Percentiles rank a stretch among this genome's conserved stretches.
Conservation (phyloP, 2,888 invertebrate genomes). For the Diaperis boleti region DNA sequence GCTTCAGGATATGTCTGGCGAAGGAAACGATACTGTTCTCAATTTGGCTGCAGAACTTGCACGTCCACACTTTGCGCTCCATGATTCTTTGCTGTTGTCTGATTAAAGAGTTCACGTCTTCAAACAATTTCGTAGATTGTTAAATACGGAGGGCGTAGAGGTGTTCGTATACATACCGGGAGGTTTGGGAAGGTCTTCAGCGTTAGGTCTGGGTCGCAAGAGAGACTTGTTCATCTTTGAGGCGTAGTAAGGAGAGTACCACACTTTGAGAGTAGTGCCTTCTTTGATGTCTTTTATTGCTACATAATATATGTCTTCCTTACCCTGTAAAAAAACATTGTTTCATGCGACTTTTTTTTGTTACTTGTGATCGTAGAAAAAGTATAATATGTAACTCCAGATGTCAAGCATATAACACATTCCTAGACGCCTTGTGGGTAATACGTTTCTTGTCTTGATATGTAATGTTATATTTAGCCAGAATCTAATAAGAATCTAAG, state of each 20-base stretch:
- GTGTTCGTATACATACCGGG: slow-evolving; percentile 15
- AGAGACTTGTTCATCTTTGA: slow-evolving; percentile 64
- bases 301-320: slow-evolving; percentile 66
- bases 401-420: no score
- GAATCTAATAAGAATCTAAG: no score
- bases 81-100: slow-evolving; percentile 59
- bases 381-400: no score
- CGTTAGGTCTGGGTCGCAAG: background rate
- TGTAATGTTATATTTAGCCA: no score
- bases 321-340: no score
- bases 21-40: slow-evolving; percentile 63
- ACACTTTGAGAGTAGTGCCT: slow-evolving; percentile 70
- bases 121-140: slow-evolving; percentile 9
- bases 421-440: no score
- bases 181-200: slow-evolving; percentile 22
- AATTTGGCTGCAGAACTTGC: slow-evolving; percentile 65
- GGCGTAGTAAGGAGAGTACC: slow-evolving; percentile 73
- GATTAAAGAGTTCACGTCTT: slow-evolving; percentile 50
- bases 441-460: no score
- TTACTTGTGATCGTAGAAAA: no score
- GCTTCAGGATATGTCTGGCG: slow-evolving; percentile 65
- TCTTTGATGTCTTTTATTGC: slow-evolving; percentile 64
- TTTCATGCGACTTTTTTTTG: no score
- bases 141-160: background rate
- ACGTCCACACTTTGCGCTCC: slow-evolving; percentile 64